Evolutionary conservation across 2,888 invertebrate genomes (phyloP), one percentile per base, ranked within the genome.

Genomic region (Aricia artaxerxes): DNA sequence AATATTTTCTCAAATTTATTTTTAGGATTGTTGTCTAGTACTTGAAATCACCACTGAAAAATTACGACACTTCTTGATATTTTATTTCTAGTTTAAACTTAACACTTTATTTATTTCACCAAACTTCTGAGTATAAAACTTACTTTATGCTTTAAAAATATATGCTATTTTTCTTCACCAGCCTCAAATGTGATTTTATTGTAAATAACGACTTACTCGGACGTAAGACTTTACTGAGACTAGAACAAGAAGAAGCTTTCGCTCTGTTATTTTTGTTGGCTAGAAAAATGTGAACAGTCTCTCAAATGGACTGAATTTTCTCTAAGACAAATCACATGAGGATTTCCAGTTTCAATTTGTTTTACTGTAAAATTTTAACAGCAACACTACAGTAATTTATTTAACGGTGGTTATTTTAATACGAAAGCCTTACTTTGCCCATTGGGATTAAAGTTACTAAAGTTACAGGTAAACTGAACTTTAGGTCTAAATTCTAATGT

Each of bases 171-270:
- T 3, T 38, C 69, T 69, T 69, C 35, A 38, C 69, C 69, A 24
- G 69, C 5, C 13, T 69, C 16, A 69, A 69, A 69, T 38, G 69
- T 35, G 69, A 38, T 38, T 69, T 69, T 69, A 69, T 69, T 69
- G 38, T 35, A 69, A 69, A 69, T 69, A 69, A 69, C 35, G 38
- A 69, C 69, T 38, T 13, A 69, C 69, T 69, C 13, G 9, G 64
- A 64, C 64, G 35, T 69, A 69, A 38, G 69, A 69, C 35, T 57
- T 53, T 53, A 53, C 53, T 53, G 3, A 53, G 44, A 53, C 53
- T 53, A 53, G 53, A 57, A 69, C 69, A 13, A 35, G 13, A 38
- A 35, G 5, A 69, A 35, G 69, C 69, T 69, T 69, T 69, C 13
- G 16, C 16, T 13, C 1, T 35, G 69, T 2, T 69, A 35, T 69